Base-by-base conservation (phyloP, 1,140 invertebrate species). In the Cheumatopsyche charites region DNA sequence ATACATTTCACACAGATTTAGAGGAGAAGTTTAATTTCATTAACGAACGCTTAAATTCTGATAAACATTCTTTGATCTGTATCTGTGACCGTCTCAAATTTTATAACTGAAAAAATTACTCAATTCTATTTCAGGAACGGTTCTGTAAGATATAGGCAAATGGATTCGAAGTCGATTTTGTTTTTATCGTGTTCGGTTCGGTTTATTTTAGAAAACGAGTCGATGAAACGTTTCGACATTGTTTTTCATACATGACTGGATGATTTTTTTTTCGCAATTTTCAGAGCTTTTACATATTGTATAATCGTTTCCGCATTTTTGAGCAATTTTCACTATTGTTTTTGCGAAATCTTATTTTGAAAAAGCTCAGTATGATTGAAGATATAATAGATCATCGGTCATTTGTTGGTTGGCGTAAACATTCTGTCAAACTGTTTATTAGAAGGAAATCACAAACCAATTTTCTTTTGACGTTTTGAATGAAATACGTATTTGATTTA, bases 221-320 rank as follows among this genome's bases (percentile, higher is more conserved):
- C 47, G 47, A 52, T 52, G 47, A 52, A 52, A 52, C 47, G 15
- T 52, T 52, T 19, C 47, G n/a, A 52, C 13, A 36, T 36, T 36
- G n/a, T 52, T 15, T 52, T 52, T 52, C 15, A 52, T 17, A 19
- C 19, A 19, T 17, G 47, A 52, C 19, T 15, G 19, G 47, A 15
- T 52, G 47, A 52, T 17, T 52, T 52, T 52, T 52, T 17, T 17
- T 19, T 36, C 3, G 29, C 29, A 36, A 36, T 4, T 36, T 36
- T 36, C 3, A 4, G 29, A 4, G 29, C 29, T n/a, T n/a, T n/a
- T n/a, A n/a, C n/a, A n/a, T n/a, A n/a, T n/a, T n/a, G n/a, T n/a
- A n/a, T n/a, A n/a, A n/a, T n/a, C n/a, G n/a, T n/a, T n/a, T n/a
- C n/a, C n/a, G n/a, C n/a, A n/a, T n/a, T n/a, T n/a, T n/a, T n/a